Conservation (phyloP, 1,140 invertebrate genomes). For the Drosophila prosaltans region DNA sequence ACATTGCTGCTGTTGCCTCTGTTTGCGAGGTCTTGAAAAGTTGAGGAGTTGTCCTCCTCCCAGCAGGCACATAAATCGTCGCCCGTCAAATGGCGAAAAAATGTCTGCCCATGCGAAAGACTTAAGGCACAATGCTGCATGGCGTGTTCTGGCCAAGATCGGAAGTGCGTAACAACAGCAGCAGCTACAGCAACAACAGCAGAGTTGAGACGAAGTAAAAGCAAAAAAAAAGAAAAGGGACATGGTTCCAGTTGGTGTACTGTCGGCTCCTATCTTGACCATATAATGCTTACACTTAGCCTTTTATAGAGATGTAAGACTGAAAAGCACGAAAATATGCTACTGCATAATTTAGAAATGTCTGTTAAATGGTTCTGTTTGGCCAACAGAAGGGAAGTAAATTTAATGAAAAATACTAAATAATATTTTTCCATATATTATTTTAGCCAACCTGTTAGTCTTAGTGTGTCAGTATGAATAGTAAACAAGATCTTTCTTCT, state of each 20-base stretch:
- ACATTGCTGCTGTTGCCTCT: background rate
- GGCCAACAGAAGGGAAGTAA: too few relatives aligned
- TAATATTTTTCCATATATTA: too few relatives aligned
- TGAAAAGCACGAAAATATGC: background rate
- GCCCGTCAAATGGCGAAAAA: slow-evolving; percentile 76
- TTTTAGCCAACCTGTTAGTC: too few relatives aligned
- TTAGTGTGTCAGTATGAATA: too few relatives aligned
- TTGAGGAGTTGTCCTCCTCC: slow-evolving; percentile 30
- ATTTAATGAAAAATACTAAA: too few relatives aligned
- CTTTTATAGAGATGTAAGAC: slow-evolving; percentile 28
- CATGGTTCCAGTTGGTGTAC: background rate
- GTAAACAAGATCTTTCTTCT: too few relatives aligned
- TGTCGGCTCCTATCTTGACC: slow-evolving; percentile 58
- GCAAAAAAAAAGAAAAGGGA: background rate
- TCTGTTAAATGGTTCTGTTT: too few relatives aligned
- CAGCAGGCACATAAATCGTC: slow-evolving; percentile 79
- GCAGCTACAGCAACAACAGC: background rate
- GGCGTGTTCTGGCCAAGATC: slow-evolving; percentile 65
- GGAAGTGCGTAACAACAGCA: slow-evolving; percentile 70
- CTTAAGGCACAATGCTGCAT: slow-evolving; percentile 37
- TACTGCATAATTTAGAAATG: too few relatives aligned
- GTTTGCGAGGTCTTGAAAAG: slow-evolving; percentile 3
- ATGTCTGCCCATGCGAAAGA: slow-evolving; percentile 50
- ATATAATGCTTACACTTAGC: slow-evolving; percentile 76
- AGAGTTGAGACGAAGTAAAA: background rate